Evolutionary conservation across 2,888 invertebrate genomes (phyloP), one percentile per base, ranked within the genome.

Genomic region (Acleris cristana): DNA sequence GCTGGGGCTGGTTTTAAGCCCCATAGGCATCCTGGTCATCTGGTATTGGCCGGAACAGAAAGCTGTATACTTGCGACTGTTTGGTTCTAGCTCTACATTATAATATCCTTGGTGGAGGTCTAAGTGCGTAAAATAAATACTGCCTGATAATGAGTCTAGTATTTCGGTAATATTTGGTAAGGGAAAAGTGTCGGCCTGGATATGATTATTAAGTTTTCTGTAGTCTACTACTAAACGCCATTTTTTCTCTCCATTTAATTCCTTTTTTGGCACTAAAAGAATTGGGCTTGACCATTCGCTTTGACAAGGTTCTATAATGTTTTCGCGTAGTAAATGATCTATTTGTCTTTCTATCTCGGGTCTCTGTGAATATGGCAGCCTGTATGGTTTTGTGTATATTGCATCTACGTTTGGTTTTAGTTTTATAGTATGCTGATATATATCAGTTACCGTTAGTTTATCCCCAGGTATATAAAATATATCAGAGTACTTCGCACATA

Each of bases 241-340:
- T 26, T 26, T 26, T 26, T 26, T 26, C 6, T 26, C 26, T 26
- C 26, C 26, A 26, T 26, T 26, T 26, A 26, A 26, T 26, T 26
- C 26, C 26, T 34, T 40, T 56, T 56, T 56, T 2, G 55, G 55
- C 2, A 56, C 55, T 56, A 56, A 40, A 8, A 56, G 34, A 6
- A 44, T 44, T 16, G 44, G 44, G 14, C 44, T 44, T 3, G 44
- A 34, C 55, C 55, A 56, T 4, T 56, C 44, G 14, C 14, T 44
- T 44, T 16, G 10, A 16, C 44, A 44, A 14, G 44, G 44, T 16
- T 44, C 44, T 44, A 44, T 44, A 44, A 44, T 44, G 12, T 16
- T 16, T 44, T 44, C 12, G 10, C 14, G 12, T 14, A 44, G 44
- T 4, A 7, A 26, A 8, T 44, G 3, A 16, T 44, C 44, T 44